Base-by-base conservation (phyloP, 2,797 vertebrate species). In the Aselliscus stoliczkanus region DNA sequence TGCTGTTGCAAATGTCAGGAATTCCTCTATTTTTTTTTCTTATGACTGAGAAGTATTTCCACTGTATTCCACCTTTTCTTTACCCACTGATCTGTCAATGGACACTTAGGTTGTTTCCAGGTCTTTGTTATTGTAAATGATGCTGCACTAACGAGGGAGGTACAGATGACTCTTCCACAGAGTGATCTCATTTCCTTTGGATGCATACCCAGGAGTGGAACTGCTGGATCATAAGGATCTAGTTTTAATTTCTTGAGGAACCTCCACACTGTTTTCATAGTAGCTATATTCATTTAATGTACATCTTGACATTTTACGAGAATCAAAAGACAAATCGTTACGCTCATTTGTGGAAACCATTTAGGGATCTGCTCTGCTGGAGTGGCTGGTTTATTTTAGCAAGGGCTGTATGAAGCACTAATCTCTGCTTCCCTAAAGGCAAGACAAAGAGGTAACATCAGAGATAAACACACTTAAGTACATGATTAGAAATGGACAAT, bases 341-440 rank as follows among this genome's bases (percentile, higher is more conserved):
- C 14, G 27, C 3, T 15, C 11, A 20, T 42, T 31, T 89, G 20
- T 29, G 44, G 50, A 65, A 92, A 50, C 14, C 39, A 31, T 4
- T 37, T 8, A 79, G 7, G 15, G 44, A 1, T 27, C 17, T 69
- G 0, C 4, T 81, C 42, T 62, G 42, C 4, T 8, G 27, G 6
- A 31, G 34, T 25, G 60, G 29, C 0, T 50, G 31, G 31, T 29
- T 54, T 96, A 56, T 18, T 50, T 42, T 64, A 31, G 44, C n/a
- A n/a, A 47, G 88, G 31, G 44, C n/a, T 96, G 93, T 98, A 97
- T 50, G 93, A 64, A 47, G 88, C 91, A 94, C 64, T 90, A 86
- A 0, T 4, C 8, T 96, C 96, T 62, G 29, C 18, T 96, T 98
- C 96, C 98, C 98, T 98, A 96, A 96, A 98, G 96, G 87, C 93